These are phyloP conservation scores for Tortricodes alternella DNA, from an alignment of 2,888 invertebrate genomes.

Conservation along the genomic window DNA sequence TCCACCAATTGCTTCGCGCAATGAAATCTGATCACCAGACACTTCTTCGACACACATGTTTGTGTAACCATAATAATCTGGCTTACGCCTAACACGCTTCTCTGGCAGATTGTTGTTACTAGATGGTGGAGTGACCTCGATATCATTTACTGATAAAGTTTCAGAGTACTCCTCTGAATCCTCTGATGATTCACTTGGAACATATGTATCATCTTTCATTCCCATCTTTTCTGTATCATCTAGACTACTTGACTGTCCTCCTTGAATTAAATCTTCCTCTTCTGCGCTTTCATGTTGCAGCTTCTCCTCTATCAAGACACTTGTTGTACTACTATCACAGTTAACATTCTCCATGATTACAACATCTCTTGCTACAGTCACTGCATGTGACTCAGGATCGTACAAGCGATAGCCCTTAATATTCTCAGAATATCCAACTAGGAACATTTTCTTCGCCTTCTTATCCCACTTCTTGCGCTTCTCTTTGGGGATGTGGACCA, in stretches of 20 bases:
- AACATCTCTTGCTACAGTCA: slow-evolving; percentile 28
- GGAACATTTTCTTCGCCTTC: slow-evolving; percentile 1
- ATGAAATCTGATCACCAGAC: background rate
- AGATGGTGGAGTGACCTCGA: background rate
- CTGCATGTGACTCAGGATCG: slow-evolving; percentile 14
- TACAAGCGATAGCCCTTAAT: slow-evolving; percentile 39
- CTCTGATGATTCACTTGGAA: background rate
- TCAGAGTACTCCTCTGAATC: background rate
- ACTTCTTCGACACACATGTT: background rate
- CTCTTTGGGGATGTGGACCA: no score
- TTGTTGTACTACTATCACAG: background rate
- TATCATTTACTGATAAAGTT: no score
- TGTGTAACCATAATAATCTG: background rate
- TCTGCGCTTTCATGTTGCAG: slow-evolving; percentile 4
- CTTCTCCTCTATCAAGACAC: slow-evolving; percentile 18
- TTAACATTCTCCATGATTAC: slow-evolving; percentile 31
- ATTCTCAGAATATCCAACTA: slow-evolving; percentile 38
- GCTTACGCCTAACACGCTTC: background rate
- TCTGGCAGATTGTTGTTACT: background rate
- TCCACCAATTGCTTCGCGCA: background rate
- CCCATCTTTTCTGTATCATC: background rate
- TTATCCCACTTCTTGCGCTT: slow-evolving; percentile 33
- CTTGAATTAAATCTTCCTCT: slow-evolving; percentile 1
- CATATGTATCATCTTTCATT: background rate
- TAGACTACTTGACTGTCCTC: background rate